phyloP scores from a whole-genome alignment of 2,797 vertebrate genomes.

The Argya squamiceps region DNA sequence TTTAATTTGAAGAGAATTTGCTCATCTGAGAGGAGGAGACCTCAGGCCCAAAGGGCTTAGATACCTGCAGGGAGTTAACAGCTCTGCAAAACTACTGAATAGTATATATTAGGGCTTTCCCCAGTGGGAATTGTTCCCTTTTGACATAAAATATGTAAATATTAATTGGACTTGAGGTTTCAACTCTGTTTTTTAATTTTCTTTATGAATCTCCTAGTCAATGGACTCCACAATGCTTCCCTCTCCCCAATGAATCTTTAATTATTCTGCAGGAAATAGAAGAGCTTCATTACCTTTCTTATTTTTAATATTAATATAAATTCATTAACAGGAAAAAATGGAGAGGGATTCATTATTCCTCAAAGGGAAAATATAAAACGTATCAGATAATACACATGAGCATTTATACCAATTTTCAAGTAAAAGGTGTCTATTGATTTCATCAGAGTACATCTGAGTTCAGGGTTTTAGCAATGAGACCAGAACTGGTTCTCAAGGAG shows the following conservation, averaged over 20 bases:
- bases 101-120: background rate
- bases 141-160: background rate
- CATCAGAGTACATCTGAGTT: background rate
- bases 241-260: background rate
- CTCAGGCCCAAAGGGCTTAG: background rate
- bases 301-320: background rate
- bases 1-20: background rate
- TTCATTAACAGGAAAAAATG: background rate
- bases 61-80: background rate
- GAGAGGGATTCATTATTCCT: background rate
- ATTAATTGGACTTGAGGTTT: slow-evolving; percentile 25
- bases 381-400: background rate
- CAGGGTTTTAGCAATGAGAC: background rate
- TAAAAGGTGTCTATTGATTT: background rate
- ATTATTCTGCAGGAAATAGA: slow-evolving; percentile 22
- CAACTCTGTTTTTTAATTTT: background rate
- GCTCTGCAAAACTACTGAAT: background rate
- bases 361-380: background rate
- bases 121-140: background rate
- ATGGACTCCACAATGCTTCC: background rate
- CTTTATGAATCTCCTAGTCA: background rate
- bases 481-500: background rate
- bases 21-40: background rate
- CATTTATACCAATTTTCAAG: background rate
- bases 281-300: background rate